phyloP scores from a whole-genome alignment of 2,888 invertebrate genomes.

The Spicauda simplicius region DNA sequence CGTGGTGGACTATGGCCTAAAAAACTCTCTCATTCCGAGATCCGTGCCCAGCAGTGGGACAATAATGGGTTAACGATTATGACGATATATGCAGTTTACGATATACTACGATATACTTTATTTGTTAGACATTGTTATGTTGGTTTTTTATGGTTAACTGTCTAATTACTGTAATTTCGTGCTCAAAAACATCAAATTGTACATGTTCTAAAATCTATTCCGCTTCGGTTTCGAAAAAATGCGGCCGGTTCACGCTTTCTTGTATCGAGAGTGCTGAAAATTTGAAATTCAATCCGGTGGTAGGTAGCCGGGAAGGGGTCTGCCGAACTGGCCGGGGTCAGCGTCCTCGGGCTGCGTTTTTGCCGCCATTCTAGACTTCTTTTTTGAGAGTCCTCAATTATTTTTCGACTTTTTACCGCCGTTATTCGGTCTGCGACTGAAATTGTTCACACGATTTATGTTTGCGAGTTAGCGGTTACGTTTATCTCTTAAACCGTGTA shows the following conservation, averaged over 20 bases:
- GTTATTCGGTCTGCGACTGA: conserved; percentile 57
- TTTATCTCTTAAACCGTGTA: neutral
- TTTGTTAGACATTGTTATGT: too few relatives aligned
- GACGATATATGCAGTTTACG: too few relatives aligned
- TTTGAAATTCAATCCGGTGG: conserved; percentile 76
- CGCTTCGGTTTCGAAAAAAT: conserved; percentile 31
- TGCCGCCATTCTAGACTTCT: conserved; percentile 74
- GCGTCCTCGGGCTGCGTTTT: conserved; percentile 74
- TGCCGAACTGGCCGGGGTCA: conserved; percentile 67
- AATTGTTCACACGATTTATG: conserved; percentile 67
- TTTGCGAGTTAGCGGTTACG: conserved; percentile 32
- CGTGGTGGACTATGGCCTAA: too few relatives aligned
- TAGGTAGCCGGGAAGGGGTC: conserved; percentile 38
- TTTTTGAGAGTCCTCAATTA: conserved; percentile 72
- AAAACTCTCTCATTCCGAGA: too few relatives aligned
- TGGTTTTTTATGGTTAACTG: too few relatives aligned
- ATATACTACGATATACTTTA: too few relatives aligned
- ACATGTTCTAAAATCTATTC: conserved; percentile 27
- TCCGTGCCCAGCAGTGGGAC: too few relatives aligned
- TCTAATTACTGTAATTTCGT: neutral
- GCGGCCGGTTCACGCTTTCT: conserved; percentile 62
- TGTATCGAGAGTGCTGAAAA: conserved; percentile 73
- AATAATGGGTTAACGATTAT: too few relatives aligned
- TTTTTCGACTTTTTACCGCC: conserved; percentile 74
- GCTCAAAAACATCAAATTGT: neutral